These are phyloP conservation scores for Pardalotus punctatus DNA, from an alignment of 2,113 vertebrate species.

Conservation along the genomic window DNA sequence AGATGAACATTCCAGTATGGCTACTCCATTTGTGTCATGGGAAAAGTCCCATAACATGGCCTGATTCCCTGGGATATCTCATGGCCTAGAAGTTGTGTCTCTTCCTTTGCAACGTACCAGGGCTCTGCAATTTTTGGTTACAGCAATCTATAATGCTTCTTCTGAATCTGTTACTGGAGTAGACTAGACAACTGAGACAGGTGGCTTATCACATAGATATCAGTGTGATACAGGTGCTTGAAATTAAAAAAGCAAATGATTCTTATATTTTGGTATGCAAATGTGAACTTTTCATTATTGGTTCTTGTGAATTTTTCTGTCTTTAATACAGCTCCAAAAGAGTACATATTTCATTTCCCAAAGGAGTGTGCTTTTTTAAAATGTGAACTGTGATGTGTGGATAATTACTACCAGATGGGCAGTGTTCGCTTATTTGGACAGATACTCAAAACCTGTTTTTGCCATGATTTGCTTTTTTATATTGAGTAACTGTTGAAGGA, in stretches of 20 bases:
- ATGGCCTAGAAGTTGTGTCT: neutral
- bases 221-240: neutral
- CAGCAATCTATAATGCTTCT: accelerated
- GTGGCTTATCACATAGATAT: neutral
- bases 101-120: neutral
- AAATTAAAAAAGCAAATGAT: neutral
- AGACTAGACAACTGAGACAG: neutral
- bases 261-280: neutral
- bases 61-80: neutral
- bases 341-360: neutral
- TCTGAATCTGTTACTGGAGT: neutral
- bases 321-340: neutral
- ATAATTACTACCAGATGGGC: neutral
- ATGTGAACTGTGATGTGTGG: neutral
- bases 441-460: accelerated
- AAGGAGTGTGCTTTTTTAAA: neutral
- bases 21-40: neutral
- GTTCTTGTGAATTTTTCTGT: neutral
- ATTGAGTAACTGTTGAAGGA: neutral
- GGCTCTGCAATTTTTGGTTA: neutral
- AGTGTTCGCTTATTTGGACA: neutral
- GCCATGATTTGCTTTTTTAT: neutral
- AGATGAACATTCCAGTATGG: neutral
- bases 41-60: accelerated
- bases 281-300: neutral